Base-by-base conservation (phyloP, 2,888 invertebrate species). In the Mythimna pallens region DNA sequence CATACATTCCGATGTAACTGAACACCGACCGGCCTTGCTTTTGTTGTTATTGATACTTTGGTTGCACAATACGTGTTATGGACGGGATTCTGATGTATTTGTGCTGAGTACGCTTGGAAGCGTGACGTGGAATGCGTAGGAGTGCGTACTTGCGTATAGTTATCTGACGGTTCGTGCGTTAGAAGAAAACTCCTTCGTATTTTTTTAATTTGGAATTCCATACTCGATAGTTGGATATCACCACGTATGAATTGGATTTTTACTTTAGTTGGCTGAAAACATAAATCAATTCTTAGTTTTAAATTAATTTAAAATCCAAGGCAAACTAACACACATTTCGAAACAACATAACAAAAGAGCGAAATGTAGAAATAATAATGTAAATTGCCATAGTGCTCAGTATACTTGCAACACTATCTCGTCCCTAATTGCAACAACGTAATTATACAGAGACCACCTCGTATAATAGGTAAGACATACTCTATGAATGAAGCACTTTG, bases 1-100 rank as follows among this genome's bases (percentile, higher is more conserved):
- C 62, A 75, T 73, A 78, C 80, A 85, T 82, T 84, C 81, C 80
- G 75, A 78, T 81, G 82, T 81, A 84, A 80, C 64, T 64, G 43
- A 59, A 78, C 74, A 76, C 78, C 59, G 34, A 70, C 25, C 81
- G 81, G 74, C 86, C 86, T 87, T 86, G 85, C 81, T 77, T 84
- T 83, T 83, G 78, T 84, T 83, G 74, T 76, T 86, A 86, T 86
- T 83, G 84, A 80, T 80, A 76, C 74, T 67, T 80, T 67, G 36
- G 68, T 86, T 86, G 84, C 86, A 86, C 86, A 85, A 86, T 82
- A 80, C 70, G 59, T 80, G 80, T 73, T 80, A 76, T 68, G 74
- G 65, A 70, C 67, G 64, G 62, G 61, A 67, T 78, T 77, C 62
- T 75, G 73, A 63, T 75, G 65, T 76, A 72, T 77, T 76, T 70